Base-by-base conservation (phyloP, 2,113 vertebrate species). In the Eulacestoma nigropectus region DNA sequence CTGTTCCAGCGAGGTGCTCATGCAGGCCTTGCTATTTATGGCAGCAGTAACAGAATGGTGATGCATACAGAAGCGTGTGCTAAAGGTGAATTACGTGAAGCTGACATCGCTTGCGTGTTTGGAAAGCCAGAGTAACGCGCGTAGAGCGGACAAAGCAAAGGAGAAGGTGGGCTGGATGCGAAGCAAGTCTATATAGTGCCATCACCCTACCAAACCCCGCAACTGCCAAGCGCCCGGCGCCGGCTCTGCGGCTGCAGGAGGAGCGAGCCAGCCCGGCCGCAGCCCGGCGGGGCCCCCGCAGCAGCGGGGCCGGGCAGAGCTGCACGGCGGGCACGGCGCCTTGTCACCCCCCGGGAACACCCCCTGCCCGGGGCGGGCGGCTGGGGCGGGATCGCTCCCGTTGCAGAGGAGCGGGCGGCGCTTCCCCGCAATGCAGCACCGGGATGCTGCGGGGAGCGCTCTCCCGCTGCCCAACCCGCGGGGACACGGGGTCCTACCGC, bases 361-460 rank as follows among this genome's bases (percentile, higher is more conserved):
- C 2, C 12, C 10, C 26, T 11, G 30, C 35, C 49, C 53, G 32
- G 33, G 32, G 42, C 15, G 18, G n/a, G 49, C 3, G 32, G 41
- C 8, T 1, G 26, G 9, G 16, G 65, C 30, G 1, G 56, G 14
- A 20, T 15, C 17, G 5, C 16, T 37, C 12, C 30, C 32, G 7
- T 32, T 1, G 50, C 60, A 6, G 42, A 17, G 39, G 9, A 7
- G 53, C 64, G 41, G 44, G 56, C 50, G 20, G 35, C 13, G 1
- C 21, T 27, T 39, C 32, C 68, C 76, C 88, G 95, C 95, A 96
- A 93, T 95, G 95, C 93, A 93, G 90, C 72, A 93, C 52, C 3
- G 86, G 42, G 39, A 33, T 6, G 35, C 78, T 10, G 78, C 86
- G 25, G 59, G 32, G 14, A 84, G 79, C 53, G n/a, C 63, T 57